These are phyloP conservation scores for Tokudaia muenninki DNA, from an alignment of 2,797 vertebrate genomes.

Conservation along the genomic window DNA sequence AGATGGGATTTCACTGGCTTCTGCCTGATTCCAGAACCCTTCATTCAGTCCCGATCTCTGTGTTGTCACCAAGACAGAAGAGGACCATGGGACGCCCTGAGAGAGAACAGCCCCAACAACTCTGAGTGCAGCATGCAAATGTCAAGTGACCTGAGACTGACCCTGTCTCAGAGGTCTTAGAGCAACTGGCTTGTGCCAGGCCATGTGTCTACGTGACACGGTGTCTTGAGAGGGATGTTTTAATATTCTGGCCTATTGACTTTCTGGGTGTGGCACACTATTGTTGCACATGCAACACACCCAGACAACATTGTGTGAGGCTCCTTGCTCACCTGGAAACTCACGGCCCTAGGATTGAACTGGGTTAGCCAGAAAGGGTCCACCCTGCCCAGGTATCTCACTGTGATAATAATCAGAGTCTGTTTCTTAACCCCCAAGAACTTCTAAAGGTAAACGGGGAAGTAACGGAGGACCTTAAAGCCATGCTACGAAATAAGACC, in stretches of 20 bases:
- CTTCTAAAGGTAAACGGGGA: conserved; percentile 21
- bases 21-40: neutral
- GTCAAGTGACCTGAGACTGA: neutral
- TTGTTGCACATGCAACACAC: conserved; percentile 68
- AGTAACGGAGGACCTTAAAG: neutral
- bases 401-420: conserved; percentile 42
- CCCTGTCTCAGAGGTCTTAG: neutral
- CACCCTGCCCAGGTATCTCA: conserved; percentile 66
- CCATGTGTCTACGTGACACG: conserved; percentile 67
- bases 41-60: neutral
- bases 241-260: conserved; percentile 69
- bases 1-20: neutral
- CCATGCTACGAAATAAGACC: neutral
- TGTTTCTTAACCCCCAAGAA: neutral
- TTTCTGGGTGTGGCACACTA: conserved; percentile 78
- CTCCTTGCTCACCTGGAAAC: conserved; percentile 73
- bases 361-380: conserved; percentile 56
- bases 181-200: neutral
- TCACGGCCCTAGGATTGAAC: neutral
- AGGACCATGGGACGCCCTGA: neutral
- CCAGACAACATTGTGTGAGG: conserved; percentile 61
- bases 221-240: conserved; percentile 49
- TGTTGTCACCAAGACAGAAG: neutral
- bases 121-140: neutral
- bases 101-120: neutral